Percentiles rank a stretch among this genome's conserved stretches.
Evolutionary conservation across 2,888 invertebrate genomes (phyloP).

Genomic region (Apomyelois bistriatella): DNA sequence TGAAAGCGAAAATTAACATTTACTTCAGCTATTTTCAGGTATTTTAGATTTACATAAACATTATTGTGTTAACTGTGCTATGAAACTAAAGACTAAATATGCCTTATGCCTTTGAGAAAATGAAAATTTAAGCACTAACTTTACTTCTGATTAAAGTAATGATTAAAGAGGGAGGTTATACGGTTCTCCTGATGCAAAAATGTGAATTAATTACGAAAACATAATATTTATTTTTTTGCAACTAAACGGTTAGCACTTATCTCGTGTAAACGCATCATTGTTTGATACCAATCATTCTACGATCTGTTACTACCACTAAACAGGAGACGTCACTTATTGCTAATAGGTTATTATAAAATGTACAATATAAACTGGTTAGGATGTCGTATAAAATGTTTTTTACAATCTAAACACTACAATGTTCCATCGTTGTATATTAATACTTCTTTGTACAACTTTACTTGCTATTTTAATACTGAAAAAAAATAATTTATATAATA

Average conservation of each 20-base stretch:
- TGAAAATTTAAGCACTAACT: too few species aligned
- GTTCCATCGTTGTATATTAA: conserved; percentile 20
- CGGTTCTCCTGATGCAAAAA: too few species aligned
- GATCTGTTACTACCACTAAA: conserved; percentile 23
- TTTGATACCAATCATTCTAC: conserved; percentile 23
- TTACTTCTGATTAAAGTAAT: too few species aligned
- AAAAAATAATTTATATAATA: conserved; percentile 9
- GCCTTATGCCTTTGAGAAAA: too few species aligned
- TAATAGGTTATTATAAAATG: conserved; percentile 32
- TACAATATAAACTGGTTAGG: conserved; percentile 33
- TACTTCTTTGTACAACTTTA: conserved; percentile 20
- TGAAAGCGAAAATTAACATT: too few species aligned
- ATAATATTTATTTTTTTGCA: background rate
- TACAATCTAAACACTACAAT: conserved; percentile 30
- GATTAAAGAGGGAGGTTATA: too few species aligned
- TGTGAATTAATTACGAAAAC: too few species aligned
- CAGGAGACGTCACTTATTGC: conserved; percentile 39
- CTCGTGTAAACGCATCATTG: background rate
- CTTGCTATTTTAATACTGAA: conserved; percentile 15
- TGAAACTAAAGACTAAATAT: too few species aligned
- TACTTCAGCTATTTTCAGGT: too few species aligned
- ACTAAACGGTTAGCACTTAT: background rate
- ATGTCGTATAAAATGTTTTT: conserved; percentile 50
- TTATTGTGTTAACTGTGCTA: too few species aligned
- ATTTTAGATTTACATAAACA: too few species aligned